Evolutionary conservation across 2,797 vertebrate genomes (phyloP), one percentile per base, ranked within the genome.

Genomic region (Epinephelus coioides): DNA sequence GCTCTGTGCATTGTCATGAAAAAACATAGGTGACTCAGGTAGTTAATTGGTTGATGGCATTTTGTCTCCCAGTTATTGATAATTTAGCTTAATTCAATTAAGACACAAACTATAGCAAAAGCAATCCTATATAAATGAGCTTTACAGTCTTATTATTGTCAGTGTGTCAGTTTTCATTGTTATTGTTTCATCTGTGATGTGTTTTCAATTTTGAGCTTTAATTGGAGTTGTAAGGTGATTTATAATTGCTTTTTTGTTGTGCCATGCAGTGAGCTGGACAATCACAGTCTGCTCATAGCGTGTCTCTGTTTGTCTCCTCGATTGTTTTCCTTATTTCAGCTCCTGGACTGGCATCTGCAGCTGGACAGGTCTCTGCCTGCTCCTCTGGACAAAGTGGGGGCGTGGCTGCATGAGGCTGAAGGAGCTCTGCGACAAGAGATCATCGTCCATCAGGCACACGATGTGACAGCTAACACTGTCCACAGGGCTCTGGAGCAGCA

Each of bases 351-450:
- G 98, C 98, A 98, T 54, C 88, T 96, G 55, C 94, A 96, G 80
- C 95, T 99, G 82, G 98, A 99, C 90, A 96, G 96, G 83, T 97
- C 96, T 81, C 97, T 99, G 57, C 98, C 98, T 8, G 94, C 96
- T 43, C 97, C 97, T 73, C 92, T 99, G 93, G 95, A 97, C n/a
- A 91, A 90, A 11, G 97, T 99, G 23, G 97, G 97, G 13, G 90
- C 94, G 53, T 99, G 98, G 98, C 91, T 99, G 3, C 97, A 97
- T 72, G 94, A 96, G 73, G 98, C 96, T 7, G 98, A 99, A 89
- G 91, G 95, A 76, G 96, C 96, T 46, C 92, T 99, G 70, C 94
- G 92, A 68, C 97, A 99, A 65, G 97, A 99, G 84, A 88, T 98
- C 23, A 40, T 90, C 6, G 51, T 96, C 70, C 97, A 97, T 67